A percentile compares a stretch with the other conserved stretches of the same genome.
Conservation (phyloP, 1,140 invertebrate species). For the Bombus huntii region DNA sequence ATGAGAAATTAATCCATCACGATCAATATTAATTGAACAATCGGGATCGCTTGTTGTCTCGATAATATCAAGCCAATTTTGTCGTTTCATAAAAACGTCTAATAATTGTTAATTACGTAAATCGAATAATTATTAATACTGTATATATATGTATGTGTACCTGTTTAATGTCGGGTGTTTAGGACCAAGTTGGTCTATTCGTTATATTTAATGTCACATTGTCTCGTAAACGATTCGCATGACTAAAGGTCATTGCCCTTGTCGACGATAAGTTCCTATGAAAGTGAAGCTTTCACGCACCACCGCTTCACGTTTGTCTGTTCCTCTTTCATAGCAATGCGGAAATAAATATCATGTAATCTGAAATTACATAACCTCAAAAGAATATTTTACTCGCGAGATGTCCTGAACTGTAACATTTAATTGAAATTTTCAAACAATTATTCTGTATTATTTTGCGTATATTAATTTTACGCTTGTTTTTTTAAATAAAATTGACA, state of each 20-base stretch:
- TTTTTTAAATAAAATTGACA: neutral
- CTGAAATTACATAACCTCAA: neutral
- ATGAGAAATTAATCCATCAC: neutral
- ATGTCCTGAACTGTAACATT: neutral
- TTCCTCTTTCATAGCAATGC: neutral
- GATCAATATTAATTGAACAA: neutral
- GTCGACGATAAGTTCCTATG: slow-evolving; percentile 20
- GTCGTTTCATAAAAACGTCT: too few species aligned
- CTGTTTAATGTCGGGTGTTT: slow-evolving; percentile 25
- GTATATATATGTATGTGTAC: neutral
- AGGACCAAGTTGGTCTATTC: slow-evolving; percentile 29
- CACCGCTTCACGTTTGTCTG: neutral
- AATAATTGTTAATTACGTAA: too few species aligned
- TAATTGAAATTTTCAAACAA: neutral
- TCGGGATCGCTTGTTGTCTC: too few species aligned
- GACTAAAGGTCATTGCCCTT: slow-evolving; percentile 57
- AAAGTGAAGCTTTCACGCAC: slow-evolving; percentile 25
- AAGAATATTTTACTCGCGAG: neutral
- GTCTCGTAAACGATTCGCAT: slow-evolving; percentile 5
- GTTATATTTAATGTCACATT: slow-evolving; percentile 42
- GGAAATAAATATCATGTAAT: neutral
- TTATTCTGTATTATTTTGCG: neutral
- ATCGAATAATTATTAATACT: too few species aligned
- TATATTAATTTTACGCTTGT: neutral
- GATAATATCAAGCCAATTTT: neutral